Percentiles rank a stretch among this genome's conserved stretches.
These are phyloP conservation scores for Falco punctatus DNA, from an alignment of 2,113 vertebrate species.

Conservation along the genomic window DNA sequence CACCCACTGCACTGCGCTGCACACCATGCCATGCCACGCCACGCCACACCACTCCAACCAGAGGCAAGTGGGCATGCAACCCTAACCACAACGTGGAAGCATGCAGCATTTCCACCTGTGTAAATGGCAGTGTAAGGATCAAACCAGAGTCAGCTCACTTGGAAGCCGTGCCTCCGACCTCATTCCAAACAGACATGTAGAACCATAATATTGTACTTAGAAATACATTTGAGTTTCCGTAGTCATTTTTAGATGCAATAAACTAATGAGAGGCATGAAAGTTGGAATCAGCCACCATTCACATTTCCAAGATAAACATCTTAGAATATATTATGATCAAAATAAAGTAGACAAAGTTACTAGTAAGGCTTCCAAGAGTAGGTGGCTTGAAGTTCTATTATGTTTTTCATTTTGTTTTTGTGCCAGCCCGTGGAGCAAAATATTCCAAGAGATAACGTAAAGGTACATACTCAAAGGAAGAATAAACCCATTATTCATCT, in stretches of 20 bases:
- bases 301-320: conserved; percentile 55
- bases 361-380: conserved; percentile 39
- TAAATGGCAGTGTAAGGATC: neutral
- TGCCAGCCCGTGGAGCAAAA: conserved; percentile 12
- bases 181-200: neutral
- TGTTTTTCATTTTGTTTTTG: conserved; percentile 35
- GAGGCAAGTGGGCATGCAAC: accelerated
- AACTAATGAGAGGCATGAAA: conserved; percentile 30
- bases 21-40: no score
- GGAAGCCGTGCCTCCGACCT: neutral
- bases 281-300: neutral
- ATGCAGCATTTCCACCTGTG: accelerated
- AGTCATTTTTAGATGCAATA: conserved; percentile 51
- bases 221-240: conserved; percentile 7
- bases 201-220: conserved; percentile 39
- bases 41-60: no score
- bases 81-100: neutral
- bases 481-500: conserved; percentile 56
- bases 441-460: conserved; percentile 47
- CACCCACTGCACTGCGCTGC: neutral
- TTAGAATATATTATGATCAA: conserved; percentile 51
- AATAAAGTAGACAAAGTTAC: conserved; percentile 33
- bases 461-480: conserved; percentile 24
- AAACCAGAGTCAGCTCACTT: neutral
- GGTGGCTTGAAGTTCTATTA: conserved; percentile 41